Base-by-base conservation (phyloP, 30 jellyfish, hydroid and myxozoan species). In the Nemopilema nomurai region DNA sequence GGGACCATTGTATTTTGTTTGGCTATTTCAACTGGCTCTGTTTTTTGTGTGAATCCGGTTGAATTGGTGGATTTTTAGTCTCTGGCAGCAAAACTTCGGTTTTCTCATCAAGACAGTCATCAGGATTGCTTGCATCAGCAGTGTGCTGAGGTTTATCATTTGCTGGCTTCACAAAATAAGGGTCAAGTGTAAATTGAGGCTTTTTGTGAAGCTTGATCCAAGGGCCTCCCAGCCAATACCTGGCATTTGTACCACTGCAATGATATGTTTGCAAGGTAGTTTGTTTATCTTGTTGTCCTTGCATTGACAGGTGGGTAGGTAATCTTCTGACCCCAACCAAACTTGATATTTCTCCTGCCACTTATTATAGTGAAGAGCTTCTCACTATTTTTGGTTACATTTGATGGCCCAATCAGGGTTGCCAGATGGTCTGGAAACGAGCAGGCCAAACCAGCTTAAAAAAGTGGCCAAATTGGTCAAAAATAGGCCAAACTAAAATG, bases 171-270 rank as follows among this genome's bases (percentile, higher is more conserved):
- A 74, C 71, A 74, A 74, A 28, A 18, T 28, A 30, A 41, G 84
- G 72, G 51, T 78, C 88, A 52, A 78, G 78, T 28, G 88, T 57
- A 62, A 57, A 64, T 25, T 50, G 78, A 0, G 88, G 88, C 53
- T 53, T 50, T 62, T 52, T 26, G 28, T 50, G 69, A 78, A 78
- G 32, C 78, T 57, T 6, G 77, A 4, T 25, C 88, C 88, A 28
- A 78, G 88, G 13, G 77, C 67, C n/a, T 62, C 77, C 88, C 88
- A 78, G 21, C 88, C 88, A 19, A 78, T 52, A 78, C 23, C 28
- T 6, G 63, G 78, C 77, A 52, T 52, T 57, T 52, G 33, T 19
- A 78, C 88, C 28, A 52, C 84, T 41, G 84, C 69, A 74, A 41
- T 32, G 71, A 77, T 52, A 50, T 77, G 87, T 74, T 28, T 74